Conservation (phyloP, 1,140 invertebrate genomes). For the Drosophila grimshawi region DNA sequence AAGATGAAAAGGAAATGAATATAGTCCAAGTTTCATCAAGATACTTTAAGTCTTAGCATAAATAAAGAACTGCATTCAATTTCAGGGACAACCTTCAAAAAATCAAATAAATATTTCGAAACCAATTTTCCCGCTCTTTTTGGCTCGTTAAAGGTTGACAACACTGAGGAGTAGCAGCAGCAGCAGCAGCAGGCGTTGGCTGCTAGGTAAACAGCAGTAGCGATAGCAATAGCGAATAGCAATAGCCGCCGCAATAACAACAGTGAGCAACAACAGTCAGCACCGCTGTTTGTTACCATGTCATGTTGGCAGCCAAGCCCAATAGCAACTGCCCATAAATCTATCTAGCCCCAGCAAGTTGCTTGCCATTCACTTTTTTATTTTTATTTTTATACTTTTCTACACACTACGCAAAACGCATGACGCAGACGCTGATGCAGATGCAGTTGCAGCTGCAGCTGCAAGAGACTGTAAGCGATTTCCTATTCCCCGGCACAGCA, state of each 20-base stretch:
- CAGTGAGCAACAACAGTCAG: slow-evolving; percentile 50
- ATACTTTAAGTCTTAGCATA: too few species aligned
- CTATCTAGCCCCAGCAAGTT: slow-evolving; percentile 40
- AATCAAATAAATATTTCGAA: too few species aligned
- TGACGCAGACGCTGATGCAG: slow-evolving; percentile 47
- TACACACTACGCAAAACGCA: slow-evolving; percentile 38
- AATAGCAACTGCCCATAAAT: slow-evolving; percentile 77
- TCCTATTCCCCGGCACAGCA: slow-evolving; percentile 18
- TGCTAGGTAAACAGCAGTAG: slow-evolving; percentile 35
- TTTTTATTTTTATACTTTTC: slow-evolving; percentile 26
- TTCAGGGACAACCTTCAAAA: too few species aligned
- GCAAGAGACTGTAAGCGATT: slow-evolving; percentile 12
- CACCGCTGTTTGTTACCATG: slow-evolving; percentile 66
- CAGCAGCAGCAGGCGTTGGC: neutral
- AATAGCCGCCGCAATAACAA: slow-evolving; percentile 45
- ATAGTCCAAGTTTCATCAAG: too few species aligned
- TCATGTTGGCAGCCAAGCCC: slow-evolving; percentile 79
- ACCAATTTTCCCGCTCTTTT: too few species aligned
- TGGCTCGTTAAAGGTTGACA: neutral
- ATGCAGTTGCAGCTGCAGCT: slow-evolving; percentile 21
- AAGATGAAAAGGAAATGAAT: too few species aligned
- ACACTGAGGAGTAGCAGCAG: neutral
- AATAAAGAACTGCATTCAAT: too few species aligned
- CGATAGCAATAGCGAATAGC: slow-evolving; percentile 35
- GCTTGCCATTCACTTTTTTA: slow-evolving; percentile 71